Conservation (phyloP, 2,888 invertebrate genomes). For the Morpho helenor region DNA sequence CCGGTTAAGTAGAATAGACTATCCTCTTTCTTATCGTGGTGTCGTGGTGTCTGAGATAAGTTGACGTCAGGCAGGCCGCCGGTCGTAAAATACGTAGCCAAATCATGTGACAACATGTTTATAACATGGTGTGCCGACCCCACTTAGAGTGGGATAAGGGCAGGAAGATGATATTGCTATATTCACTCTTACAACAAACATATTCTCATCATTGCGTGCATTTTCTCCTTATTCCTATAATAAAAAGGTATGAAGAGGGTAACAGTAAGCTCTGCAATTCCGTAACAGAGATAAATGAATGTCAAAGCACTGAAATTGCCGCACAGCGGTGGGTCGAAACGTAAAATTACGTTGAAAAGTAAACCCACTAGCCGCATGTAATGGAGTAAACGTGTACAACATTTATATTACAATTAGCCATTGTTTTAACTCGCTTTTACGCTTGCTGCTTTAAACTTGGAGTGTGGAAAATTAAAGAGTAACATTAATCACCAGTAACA, state of each 20-base stretch:
- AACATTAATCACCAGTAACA: constrained; percentile 1
- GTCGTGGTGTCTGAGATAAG: too few species aligned
- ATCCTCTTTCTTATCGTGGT: too few species aligned
- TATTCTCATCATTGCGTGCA: constrained; percentile 5
- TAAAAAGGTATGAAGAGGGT: constrained; percentile 8
- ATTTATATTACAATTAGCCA: constrained; percentile 68
- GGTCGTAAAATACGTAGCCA: neutral
- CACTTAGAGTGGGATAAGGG: too few species aligned
- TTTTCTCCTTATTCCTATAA: constrained; percentile 11
- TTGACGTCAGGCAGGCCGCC: too few species aligned
- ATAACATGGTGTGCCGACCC: too few species aligned
- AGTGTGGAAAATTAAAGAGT: constrained; percentile 12
- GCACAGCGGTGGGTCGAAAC: constrained; percentile 44
- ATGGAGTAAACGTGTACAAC: constrained; percentile 72
- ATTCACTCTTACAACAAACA: constrained; percentile 2
- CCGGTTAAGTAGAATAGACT: too few species aligned
- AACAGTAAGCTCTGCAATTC: constrained; percentile 21
- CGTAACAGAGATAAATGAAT: constrained; percentile 75
- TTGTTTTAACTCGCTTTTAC: constrained; percentile 45
- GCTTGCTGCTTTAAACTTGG: constrained; percentile 18
- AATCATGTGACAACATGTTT: neutral
- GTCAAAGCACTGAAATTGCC: constrained; percentile 69
- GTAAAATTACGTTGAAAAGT: constrained; percentile 52
- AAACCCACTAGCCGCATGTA: constrained; percentile 51
- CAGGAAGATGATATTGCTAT: neutral